Evolutionary conservation across 2,888 invertebrate species (phyloP), one percentile per base, ranked within the genome.

Genomic region (Dynastes tityus): DNA sequence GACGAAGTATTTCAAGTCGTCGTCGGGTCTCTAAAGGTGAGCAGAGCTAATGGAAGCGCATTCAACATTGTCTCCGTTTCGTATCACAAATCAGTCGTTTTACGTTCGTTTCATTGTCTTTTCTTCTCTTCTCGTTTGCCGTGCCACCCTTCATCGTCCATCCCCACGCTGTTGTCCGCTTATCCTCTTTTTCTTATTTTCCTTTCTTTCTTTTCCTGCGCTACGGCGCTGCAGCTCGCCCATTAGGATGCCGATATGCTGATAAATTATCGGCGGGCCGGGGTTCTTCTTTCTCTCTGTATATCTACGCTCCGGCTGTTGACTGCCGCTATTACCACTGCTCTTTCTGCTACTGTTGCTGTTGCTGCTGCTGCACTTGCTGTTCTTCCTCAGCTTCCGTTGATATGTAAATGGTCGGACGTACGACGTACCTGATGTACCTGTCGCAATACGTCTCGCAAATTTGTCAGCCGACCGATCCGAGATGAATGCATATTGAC

Each of bases 171-270:
- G 13, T 16, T 37, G 13, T 16, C 9, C 45, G 61, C 22, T 37
- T 73, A 13, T 70, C 53, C 45, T 61, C 49, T 37, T 37, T 40
- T 71, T 45, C 73, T 16, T 27, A 27, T 37, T n/a, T 11, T 16
- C 22, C 73, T 74, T 22, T n/a, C 55, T 29, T 53, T 55, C 55
- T 16, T 58, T 58, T 58, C 51, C 51, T 45, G 37, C 55, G 73
- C 45, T 74, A 45, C 22, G 61, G 11, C 27, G 27, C 73, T 73
- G 76, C 53, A 77, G 71, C 76, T 82, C 80, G 82, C 84, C 85
- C 83, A 85, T 86, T 84, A 85, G 85, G 86, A 85, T 84, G 85
- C 84, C 84, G 85, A 86, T 85, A 84, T 84, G 84, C 83, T 86
- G 86, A 86, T 86, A 85, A 86, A 86, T 86, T 86, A 86, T 86